These are phyloP conservation scores for Pterostichus niger DNA, from an alignment of 2,888 invertebrate species.

Conservation along the genomic window DNA sequence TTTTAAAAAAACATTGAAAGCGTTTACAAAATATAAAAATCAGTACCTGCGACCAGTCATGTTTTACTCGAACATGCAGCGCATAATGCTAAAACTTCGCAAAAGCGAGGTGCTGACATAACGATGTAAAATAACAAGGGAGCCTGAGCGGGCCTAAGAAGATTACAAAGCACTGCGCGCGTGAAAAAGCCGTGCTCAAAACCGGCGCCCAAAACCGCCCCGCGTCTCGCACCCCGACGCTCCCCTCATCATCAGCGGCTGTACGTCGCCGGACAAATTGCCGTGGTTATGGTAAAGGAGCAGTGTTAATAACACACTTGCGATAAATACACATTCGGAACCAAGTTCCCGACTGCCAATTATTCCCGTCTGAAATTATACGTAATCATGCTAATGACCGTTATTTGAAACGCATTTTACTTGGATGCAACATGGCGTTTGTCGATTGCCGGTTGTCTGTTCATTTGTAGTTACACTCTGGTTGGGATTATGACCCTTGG, in stretches of 20 bases:
- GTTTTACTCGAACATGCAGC: neutral
- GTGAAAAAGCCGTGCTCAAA: constrained; percentile 53
- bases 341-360: constrained; percentile 72
- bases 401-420: constrained; percentile 69
- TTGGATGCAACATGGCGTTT: constrained; percentile 61
- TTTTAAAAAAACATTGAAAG: neutral
- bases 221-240: neutral
- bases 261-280: constrained; percentile 75
- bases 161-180: constrained; percentile 58
- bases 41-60: constrained; percentile 4
- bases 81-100: constrained; percentile 24
- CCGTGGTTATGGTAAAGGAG: constrained; percentile 74
- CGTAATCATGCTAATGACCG: constrained; percentile 74
- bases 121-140: constrained; percentile 66
- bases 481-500: constrained; percentile 35
- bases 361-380: constrained; percentile 75
- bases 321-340: constrained; percentile 75
- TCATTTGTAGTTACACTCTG: constrained; percentile 19
- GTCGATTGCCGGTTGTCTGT: constrained; percentile 17
- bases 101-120: constrained; percentile 63
- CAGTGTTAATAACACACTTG: constrained; percentile 76
- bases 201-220: constrained; percentile 43
- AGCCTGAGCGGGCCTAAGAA: constrained; percentile 35
- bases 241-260: constrained; percentile 71
- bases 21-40: constrained; percentile 1